phyloP scores from a whole-genome alignment of 2,113 vertebrate species.

The Hirundichthys speculiger region DNA sequence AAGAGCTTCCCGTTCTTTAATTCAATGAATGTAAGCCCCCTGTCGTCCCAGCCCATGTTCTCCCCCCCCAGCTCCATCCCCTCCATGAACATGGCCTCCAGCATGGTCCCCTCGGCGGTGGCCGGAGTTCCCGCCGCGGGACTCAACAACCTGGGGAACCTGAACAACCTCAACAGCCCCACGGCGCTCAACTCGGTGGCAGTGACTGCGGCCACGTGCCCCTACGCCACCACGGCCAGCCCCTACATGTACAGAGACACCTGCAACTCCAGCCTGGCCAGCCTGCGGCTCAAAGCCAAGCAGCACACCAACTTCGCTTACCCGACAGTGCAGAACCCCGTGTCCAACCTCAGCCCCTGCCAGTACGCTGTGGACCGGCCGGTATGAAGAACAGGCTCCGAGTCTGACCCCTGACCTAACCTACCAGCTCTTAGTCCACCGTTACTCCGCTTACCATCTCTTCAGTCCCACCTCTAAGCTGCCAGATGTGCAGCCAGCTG shows the following conservation, averaged over 20 bases:
- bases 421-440: constrained; percentile 29
- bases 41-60: constrained; percentile 98
- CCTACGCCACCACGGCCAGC: constrained; percentile 89
- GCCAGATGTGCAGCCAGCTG: constrained; percentile 47
- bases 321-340: constrained; percentile 89
- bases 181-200: constrained; percentile 88
- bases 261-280: constrained; percentile 98
- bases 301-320: constrained; percentile 97
- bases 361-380: constrained; percentile 98
- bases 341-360: constrained; percentile 91
- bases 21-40: constrained; percentile 96
- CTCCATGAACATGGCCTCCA: constrained; percentile 94
- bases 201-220: constrained; percentile 91
- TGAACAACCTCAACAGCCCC: constrained; percentile 90
- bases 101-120: constrained; percentile 92
- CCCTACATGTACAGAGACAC: constrained; percentile 99
- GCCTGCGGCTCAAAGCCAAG: constrained; percentile 97
- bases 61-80: constrained; percentile 94
- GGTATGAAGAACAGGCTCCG: constrained; percentile 84
- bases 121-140: constrained; percentile 86
- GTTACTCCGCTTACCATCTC: constrained; percentile 14
- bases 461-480: constrained; percentile 36
- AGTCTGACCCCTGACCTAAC: constrained; percentile 26
- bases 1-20: constrained; percentile 99
- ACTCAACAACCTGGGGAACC: constrained; percentile 92